phyloP scores from a whole-genome alignment of 2,797 vertebrate genomes.

The Cercopithecus mitis region DNA sequence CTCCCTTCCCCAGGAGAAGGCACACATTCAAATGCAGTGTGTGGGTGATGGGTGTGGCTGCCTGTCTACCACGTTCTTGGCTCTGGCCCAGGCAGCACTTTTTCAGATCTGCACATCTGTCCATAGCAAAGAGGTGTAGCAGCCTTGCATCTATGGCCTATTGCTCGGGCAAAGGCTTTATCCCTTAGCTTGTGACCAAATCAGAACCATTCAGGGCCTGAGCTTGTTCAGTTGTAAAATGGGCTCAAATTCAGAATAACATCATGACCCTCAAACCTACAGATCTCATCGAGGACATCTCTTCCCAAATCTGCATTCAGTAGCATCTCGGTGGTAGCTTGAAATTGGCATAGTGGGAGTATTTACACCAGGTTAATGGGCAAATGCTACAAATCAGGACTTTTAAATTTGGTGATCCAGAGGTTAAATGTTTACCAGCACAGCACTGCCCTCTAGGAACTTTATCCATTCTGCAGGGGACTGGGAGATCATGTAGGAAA shows the following conservation, averaged over 20 bases:
- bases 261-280: background rate
- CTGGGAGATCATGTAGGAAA: background rate
- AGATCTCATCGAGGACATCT: background rate
- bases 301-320: background rate
- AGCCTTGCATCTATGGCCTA: background rate
- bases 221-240: background rate
- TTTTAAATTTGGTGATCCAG: background rate
- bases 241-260: background rate
- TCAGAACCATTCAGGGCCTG: background rate
- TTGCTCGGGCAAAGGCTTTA: background rate
- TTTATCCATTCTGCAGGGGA: background rate
- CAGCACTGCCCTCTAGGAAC: background rate
- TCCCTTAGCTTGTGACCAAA: background rate
- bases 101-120: background rate
- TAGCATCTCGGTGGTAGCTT: background rate
- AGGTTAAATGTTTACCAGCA: background rate
- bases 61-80: accelerated
- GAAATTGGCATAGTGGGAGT: background rate
- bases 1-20: background rate
- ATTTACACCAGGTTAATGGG: background rate
- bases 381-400: background rate
- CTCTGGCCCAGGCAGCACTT: background rate
- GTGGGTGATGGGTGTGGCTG: accelerated
- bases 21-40: accelerated
- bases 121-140: accelerated